Base-by-base conservation (phyloP, 2,888 invertebrate genomes). In the Gasteruption jaculator region DNA sequence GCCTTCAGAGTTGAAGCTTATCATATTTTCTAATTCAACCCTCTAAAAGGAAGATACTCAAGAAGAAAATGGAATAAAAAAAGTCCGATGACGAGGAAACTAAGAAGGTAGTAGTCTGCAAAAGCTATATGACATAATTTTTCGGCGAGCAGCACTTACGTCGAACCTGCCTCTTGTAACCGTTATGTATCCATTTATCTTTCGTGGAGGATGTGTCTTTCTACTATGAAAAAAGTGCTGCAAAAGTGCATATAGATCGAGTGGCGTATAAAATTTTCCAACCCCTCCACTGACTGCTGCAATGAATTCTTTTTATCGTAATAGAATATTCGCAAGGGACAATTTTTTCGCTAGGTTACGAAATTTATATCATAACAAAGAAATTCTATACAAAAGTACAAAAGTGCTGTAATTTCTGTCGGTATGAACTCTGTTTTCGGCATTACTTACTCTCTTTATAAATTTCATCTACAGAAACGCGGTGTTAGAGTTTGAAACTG, bases 71-170 rank as follows among this genome's bases (percentile, higher is more conserved):
- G n/a, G 37, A 33, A 32, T 36, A 18, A 40, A 41, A 30, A 47
- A 27, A 29, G 21, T n/a, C 16, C 15, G 25, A 39, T 30, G 25
- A 31, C 36, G 38, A 27, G n/a, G 20, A 27, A 29, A 24, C 26
- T 44, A 46, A 30, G 25, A 21, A 30, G 19, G 12, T 25, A 35
- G 29, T 24, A 40, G 38, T n/a, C n/a, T n/a, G n/a, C n/a, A n/a
- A n/a, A n/a, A n/a, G n/a, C n/a, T n/a, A n/a, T n/a, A n/a, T n/a
- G n/a, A 65, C 63, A 66, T 65, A 65, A 67, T 66, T 68, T 60
- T n/a, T n/a, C n/a, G 61, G 61, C 67, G 62, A 66, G 64, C 66
- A 68, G 67, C 66, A 68, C 67, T 67, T 66, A 67, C 60, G 61
- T n/a, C n/a, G n/a, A n/a, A n/a, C n/a, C 46, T 46, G 45, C 46